phyloP scores from a whole-genome alignment of 2,113 vertebrate genomes.

The Ascaphus truei region DNA sequence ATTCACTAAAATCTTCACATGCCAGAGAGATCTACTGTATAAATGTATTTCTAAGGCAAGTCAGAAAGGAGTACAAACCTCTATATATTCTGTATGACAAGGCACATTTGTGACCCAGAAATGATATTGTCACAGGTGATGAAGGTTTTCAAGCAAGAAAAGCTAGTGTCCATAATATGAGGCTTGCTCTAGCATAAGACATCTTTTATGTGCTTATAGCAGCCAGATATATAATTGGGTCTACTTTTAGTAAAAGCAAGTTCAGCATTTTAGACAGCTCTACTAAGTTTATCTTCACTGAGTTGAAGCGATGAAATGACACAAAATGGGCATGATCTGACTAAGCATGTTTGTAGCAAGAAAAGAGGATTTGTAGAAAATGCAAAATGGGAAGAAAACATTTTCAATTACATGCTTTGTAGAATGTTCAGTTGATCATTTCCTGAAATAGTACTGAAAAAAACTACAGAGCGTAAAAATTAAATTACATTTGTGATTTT shows the following conservation, averaged over 20 bases:
- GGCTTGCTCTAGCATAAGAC: conserved; percentile 40
- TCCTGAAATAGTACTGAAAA: background rate
- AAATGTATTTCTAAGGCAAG: background rate
- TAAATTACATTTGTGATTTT: background rate
- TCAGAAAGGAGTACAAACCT: background rate
- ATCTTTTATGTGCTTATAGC: conserved; percentile 39
- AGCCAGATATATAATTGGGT: conserved; percentile 47
- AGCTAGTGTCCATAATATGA: conserved; percentile 36
- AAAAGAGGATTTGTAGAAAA: conserved; percentile 17
- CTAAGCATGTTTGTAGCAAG: conserved; percentile 20
- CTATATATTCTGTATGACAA: conserved; percentile 34
- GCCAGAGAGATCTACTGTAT: background rate
- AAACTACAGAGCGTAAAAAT: background rate
- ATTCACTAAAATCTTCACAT: background rate
- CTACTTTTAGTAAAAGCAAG: conserved; percentile 50
- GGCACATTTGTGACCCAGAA: conserved; percentile 43
- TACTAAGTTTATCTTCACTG: conserved; percentile 43
- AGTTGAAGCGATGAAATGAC: conserved; percentile 40
- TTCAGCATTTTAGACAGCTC: conserved; percentile 48
- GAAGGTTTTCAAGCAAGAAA: conserved; percentile 42
- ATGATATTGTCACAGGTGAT: conserved; percentile 37
- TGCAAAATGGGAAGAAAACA: conserved; percentile 2
- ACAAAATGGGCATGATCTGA: conserved; percentile 29
- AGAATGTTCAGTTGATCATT: background rate
- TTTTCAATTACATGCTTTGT: conserved; percentile 3